Evolutionary conservation across 1,140 invertebrate species (phyloP), one percentile per base, ranked within the genome.

Genomic region (Drosophila littoralis): DNA sequence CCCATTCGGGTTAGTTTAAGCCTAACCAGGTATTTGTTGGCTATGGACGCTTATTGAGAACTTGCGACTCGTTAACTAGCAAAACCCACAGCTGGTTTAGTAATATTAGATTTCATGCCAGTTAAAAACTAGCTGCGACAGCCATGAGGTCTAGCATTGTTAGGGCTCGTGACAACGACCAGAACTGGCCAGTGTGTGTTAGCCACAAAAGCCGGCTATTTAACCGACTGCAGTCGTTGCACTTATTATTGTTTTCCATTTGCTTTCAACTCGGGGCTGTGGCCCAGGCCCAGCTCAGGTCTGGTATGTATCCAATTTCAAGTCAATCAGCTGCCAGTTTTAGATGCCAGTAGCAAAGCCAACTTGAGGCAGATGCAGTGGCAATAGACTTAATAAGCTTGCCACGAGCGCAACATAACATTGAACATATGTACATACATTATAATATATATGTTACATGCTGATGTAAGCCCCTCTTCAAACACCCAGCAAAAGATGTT

Each of bases 341-440:
- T 5, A 28, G 51, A 42, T 33, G 46, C 40, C 33, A 52, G 13
- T 12, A 51, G 42, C 55, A 64, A 78, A 65, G 67, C 59, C 61
- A 69, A 59, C 64, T 75, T 69, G 50, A 67, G 50, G 45, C 61
- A 67, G 51, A 71, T 33, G 68, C 61, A 60, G 67, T 75, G 72
- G 46, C 63, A 75, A 66, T 70, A 71, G 80, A 74, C 74, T 45
- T 73, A 70, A 64, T 63, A 84, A 74, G 81, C 57, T 79, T 73
- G 73, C 74, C 57, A 63, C 68, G 12, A 64, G 60, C 59, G 13
- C 28, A 46, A 32, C 28, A 46, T n/a, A 33, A 35, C 58, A 35
- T 57, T 54, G 46, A 52, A 73, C 48, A 64, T 54, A 17, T 40
- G 12, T 54, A 42, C 42, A 38, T 7, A 42, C 7, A 48, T n/a